Percentiles rank a stretch among this genome's conserved stretches.
These are phyloP conservation scores for Chaenocephalus aceratus DNA, from an alignment of 2,113 vertebrate species.

Conservation along the genomic window DNA sequence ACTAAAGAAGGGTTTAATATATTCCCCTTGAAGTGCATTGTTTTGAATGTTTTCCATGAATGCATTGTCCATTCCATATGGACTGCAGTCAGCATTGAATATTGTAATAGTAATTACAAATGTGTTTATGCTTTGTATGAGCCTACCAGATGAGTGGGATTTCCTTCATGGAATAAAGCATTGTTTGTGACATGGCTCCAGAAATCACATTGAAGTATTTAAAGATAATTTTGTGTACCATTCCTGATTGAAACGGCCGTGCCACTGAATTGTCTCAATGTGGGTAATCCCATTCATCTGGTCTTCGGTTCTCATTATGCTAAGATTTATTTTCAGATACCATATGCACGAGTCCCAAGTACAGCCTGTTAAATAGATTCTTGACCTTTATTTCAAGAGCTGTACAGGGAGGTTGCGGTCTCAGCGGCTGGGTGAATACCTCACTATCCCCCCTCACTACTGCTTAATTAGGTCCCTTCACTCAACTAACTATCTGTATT, in stretches of 20 bases:
- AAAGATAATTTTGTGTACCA: slow-evolving; percentile 11
- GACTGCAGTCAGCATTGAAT: slow-evolving; percentile 10
- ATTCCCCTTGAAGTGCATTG: slow-evolving; percentile 7
- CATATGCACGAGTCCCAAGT: slow-evolving; percentile 19
- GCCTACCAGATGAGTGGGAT: slow-evolving; percentile 23
- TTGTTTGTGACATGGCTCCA: not conserved
- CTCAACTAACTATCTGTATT: slow-evolving; percentile 42
- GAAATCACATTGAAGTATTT: slow-evolving; percentile 30
- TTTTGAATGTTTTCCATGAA: slow-evolving; percentile 20
- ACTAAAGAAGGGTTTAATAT: slow-evolving; percentile 14
- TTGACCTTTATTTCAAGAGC: slow-evolving; percentile 61
- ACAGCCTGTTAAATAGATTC: slow-evolving; percentile 46
- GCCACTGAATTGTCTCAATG: slow-evolving; percentile 32
- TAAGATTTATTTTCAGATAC: slow-evolving; percentile 38
- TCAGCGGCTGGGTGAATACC: slow-evolving; percentile 35
- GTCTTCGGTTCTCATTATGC: slow-evolving; percentile 23
- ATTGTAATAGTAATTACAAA: slow-evolving; percentile 28
- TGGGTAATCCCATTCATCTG: slow-evolving; percentile 47
- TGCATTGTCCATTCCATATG: not conserved
- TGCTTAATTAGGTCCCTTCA: slow-evolving; percentile 68
- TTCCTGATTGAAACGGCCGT: slow-evolving; percentile 28
- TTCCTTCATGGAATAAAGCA: slow-evolving; percentile 21
- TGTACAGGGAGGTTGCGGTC: slow-evolving; percentile 48
- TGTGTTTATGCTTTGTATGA: slow-evolving; percentile 27
- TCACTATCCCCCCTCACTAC: slow-evolving; percentile 27